Evolutionary conservation across 2,888 invertebrate species (phyloP).

Genomic region (Pterobdella sp.): DNA sequence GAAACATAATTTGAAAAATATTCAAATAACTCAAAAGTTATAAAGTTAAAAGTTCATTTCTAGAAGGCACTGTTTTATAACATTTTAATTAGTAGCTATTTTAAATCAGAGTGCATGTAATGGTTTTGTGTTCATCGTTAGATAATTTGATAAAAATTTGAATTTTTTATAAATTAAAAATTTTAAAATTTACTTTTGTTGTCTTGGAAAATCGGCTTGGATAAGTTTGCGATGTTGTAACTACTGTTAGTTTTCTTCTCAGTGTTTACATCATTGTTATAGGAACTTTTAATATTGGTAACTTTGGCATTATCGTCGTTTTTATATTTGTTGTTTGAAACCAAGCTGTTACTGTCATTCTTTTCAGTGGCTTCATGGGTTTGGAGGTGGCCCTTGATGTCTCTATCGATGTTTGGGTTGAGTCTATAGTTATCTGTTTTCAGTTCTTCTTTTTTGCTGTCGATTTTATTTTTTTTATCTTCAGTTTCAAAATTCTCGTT

Average conservation of each 20-base stretch:
- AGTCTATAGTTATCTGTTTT: background rate
- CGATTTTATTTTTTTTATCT: background rate
- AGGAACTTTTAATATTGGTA: background rate
- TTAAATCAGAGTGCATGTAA: too few relatives aligned
- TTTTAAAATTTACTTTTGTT: background rate
- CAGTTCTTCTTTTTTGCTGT: background rate
- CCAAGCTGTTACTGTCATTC: background rate
- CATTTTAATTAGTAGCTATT: too few relatives aligned
- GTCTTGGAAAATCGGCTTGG: background rate
- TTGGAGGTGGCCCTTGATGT: background rate
- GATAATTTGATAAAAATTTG: too few relatives aligned
- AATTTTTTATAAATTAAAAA: too few relatives aligned
- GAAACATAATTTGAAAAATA: too few relatives aligned
- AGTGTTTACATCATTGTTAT: background rate
- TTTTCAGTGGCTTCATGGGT: background rate
- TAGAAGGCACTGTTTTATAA: too few relatives aligned
- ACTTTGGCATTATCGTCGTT: background rate
- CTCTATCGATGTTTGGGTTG: background rate
- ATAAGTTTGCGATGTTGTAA: slow-evolving; percentile 5
- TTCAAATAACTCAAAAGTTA: too few relatives aligned
- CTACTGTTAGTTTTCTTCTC: background rate
- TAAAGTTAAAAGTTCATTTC: too few relatives aligned
- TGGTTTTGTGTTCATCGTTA: too few relatives aligned
- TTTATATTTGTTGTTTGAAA: background rate
- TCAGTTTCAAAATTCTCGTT: background rate